phyloP scores from a whole-genome alignment of 2,888 invertebrate species.

The Hypena proboscidalis region DNA sequence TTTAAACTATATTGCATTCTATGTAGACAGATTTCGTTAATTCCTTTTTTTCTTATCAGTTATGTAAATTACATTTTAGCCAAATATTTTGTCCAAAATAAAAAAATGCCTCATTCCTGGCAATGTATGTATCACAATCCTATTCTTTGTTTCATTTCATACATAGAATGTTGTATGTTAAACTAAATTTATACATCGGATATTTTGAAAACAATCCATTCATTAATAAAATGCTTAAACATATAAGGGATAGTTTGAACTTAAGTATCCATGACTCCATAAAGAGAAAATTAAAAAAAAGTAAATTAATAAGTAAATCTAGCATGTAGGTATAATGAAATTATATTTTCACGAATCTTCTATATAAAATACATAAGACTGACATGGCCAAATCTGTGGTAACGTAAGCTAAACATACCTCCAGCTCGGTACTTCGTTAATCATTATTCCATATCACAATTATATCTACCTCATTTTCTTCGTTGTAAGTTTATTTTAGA shows the following conservation, averaged over 20 bases:
- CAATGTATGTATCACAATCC: too few species aligned
- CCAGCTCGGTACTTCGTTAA: conserved; percentile 45
- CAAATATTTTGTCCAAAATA: conserved; percentile 1
- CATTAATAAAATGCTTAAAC: too few species aligned
- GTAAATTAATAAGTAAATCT: too few species aligned
- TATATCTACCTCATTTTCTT: conserved; percentile 83
- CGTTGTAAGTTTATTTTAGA: conserved; percentile 77
- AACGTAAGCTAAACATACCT: conserved; percentile 40
- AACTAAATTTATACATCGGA: too few species aligned
- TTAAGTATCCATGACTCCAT: too few species aligned
- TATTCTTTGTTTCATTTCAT: too few species aligned
- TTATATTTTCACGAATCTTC: conserved; percentile 1
- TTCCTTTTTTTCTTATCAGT: background rate
- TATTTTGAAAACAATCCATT: too few species aligned
- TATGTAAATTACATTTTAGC: background rate
- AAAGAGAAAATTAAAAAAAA: too few species aligned
- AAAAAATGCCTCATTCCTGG: too few species aligned
- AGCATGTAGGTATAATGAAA: background rate
- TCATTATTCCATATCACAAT: conserved; percentile 82
- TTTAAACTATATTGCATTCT: conserved; percentile 5
- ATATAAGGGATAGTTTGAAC: too few species aligned
- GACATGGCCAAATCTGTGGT: conserved; percentile 28
- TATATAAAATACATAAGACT: conserved; percentile 23
- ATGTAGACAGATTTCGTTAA: conserved; percentile 5
- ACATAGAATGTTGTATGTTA: too few species aligned